Evolutionary conservation across 2,797 vertebrate species (phyloP).

Genomic region (Leptatherina wallacei): DNA sequence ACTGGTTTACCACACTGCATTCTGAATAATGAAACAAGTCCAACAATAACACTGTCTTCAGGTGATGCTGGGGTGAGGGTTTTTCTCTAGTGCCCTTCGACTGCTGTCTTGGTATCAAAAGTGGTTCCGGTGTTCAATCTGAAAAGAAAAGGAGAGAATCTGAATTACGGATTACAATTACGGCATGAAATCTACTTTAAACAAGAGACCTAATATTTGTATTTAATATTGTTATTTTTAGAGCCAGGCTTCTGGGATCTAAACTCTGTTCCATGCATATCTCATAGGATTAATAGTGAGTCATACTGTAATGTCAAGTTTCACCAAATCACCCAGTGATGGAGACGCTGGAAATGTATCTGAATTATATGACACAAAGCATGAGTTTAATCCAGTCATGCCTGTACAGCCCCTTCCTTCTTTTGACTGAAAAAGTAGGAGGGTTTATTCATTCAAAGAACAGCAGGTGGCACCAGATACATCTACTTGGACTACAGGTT

Average conservation of each 20-base stretch:
- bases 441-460: constrained; percentile 68
- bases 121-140: constrained; percentile 79
- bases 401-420: constrained; percentile 69
- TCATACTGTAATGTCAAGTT: constrained; percentile 35
- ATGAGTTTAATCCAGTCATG: constrained; percentile 76
- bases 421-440: constrained; percentile 48
- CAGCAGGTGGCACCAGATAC: constrained; percentile 81
- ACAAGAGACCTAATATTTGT: constrained; percentile 23
- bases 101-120: constrained; percentile 84
- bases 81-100: constrained; percentile 79
- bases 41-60: constrained; percentile 78
- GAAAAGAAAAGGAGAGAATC: constrained; percentile 67
- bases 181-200: not conserved
- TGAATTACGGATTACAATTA: constrained; percentile 15
- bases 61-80: constrained; percentile 44
- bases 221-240: constrained; percentile 36
- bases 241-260: constrained; percentile 50
- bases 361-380: constrained; percentile 70
- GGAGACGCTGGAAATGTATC: constrained; percentile 67
- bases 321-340: constrained; percentile 53
- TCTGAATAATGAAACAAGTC: constrained; percentile 62
- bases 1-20: constrained; percentile 39
- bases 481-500: constrained; percentile 51
- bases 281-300: constrained; percentile 62
- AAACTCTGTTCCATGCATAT: constrained; percentile 74